Evolutionary conservation across 2,888 invertebrate species (phyloP).

Genomic region (Rhaphigaster nebulosa): DNA sequence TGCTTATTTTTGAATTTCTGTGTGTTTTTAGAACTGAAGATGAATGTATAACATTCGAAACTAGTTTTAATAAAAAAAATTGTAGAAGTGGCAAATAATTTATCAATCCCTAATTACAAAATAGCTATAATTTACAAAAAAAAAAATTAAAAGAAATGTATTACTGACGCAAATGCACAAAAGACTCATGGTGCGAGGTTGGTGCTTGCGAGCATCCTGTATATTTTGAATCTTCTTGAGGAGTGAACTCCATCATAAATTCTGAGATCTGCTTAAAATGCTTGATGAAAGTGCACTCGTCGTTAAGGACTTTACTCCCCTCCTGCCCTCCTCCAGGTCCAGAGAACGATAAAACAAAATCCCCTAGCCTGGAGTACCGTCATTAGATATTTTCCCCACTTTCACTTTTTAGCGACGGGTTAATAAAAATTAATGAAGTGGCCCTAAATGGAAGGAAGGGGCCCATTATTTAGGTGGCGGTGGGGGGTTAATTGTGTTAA

Average conservation of each 20-base stretch:
- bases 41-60: too few relatives aligned
- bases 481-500: slow-evolving; percentile 57
- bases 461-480: slow-evolving; percentile 33
- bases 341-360: neutral
- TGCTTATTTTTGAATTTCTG: too few relatives aligned
- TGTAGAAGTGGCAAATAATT: too few relatives aligned
- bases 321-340: neutral
- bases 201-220: neutral
- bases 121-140: too few relatives aligned
- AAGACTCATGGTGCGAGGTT: too few relatives aligned
- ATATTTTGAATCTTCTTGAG: neutral
- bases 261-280: neutral
- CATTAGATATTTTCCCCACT: neutral
- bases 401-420: slow-evolving; percentile 27
- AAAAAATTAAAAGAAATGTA: too few relatives aligned
- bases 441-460: neutral
- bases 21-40: too few relatives aligned
- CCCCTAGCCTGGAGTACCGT: neutral
- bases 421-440: slow-evolving; percentile 42
- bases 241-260: neutral
- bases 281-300: slow-evolving; percentile 5
- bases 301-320: too few relatives aligned
- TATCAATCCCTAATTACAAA: too few relatives aligned
- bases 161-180: too few relatives aligned
- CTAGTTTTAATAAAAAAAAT: too few relatives aligned